Evolutionary conservation across 2,888 invertebrate genomes (phyloP), one percentile per base, ranked within the genome.

Genomic region (Tetropium fuscum): DNA sequence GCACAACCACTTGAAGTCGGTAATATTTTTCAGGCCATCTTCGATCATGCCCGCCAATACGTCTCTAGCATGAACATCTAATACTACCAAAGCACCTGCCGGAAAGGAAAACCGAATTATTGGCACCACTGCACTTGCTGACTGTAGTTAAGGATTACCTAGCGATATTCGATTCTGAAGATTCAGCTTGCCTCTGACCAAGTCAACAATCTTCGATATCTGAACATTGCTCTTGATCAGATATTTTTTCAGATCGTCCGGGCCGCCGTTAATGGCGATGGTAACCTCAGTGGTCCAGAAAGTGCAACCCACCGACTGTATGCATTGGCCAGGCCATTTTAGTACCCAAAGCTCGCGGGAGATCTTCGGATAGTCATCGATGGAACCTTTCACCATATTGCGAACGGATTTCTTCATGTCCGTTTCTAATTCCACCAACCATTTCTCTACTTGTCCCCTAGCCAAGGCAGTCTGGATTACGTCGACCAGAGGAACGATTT

Each of bases 381-480:
- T 88, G 0, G 95, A 88, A 36, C 86, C 84, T 4, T 85, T 80
- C 10, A 95, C 88, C 75, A 87, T 89, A 60, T 86, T 83, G 71
- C 91, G 91, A 0, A 97, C 84, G n/a, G 96, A 96, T 66, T 89
- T 87, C 74, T 95, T 91, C 96, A 98, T 97, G 60, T 90, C 87
- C 6, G 81, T 82, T 80, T 97, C 97, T 41, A 98, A 82, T 75
- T 97, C 95, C 5, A 93, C 81, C 51, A 98, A 83, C 98, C 97
- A 98, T 83, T 95, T 97, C 80, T 98, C 98, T 0, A 98, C 97
- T 83, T 96, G 96, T 51, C 97, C 97, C 70, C 95, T 86, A 1
- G 94, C 95, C 58, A 92, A 89, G 0, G 88, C 87, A 0, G 97
- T 97, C 30, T 91, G 90, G 68, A 98, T 94, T 0, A 88, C 82